Evolutionary conservation across 1,140 invertebrate species (phyloP).

Genomic region (Monomorium pharaonis): DNA sequence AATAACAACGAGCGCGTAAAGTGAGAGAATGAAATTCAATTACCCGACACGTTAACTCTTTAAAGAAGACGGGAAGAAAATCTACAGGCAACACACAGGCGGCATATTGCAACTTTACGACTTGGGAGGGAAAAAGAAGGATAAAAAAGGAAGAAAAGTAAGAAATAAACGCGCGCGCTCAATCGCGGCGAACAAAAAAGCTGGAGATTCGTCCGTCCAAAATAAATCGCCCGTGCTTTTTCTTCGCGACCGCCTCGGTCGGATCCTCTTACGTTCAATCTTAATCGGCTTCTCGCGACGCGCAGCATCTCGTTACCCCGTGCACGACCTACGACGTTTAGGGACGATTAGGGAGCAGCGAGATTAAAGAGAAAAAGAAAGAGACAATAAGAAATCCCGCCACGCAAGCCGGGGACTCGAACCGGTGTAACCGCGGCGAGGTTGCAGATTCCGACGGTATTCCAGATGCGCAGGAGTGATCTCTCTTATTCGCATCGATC

Average conservation of each 20-base stretch:
- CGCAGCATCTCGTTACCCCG: slow-evolving; percentile 53
- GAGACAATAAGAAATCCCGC: background rate
- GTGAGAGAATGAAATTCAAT: slow-evolving; percentile 3
- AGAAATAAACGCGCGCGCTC: background rate
- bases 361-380: background rate
- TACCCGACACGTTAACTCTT: background rate
- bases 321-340: slow-evolving; percentile 40
- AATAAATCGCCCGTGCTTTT: slow-evolving; percentile 44
- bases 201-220: slow-evolving; percentile 15
- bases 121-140: background rate
- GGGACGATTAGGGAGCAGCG: slow-evolving; percentile 35
- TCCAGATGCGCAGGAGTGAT: background rate
- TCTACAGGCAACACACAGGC: background rate
- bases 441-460: background rate
- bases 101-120: background rate
- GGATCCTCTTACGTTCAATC: slow-evolving; percentile 53
- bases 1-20: background rate
- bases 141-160: background rate
- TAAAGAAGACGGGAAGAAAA: background rate
- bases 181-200: background rate
- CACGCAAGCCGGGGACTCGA: background rate
- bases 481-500: background rate
- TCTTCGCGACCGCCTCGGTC: slow-evolving; percentile 6
- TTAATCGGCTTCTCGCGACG: slow-evolving; percentile 59
- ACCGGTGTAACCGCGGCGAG: background rate